These are phyloP conservation scores for Atethmia centrago DNA, from an alignment of 2,888 invertebrate species.

Conservation along the genomic window DNA sequence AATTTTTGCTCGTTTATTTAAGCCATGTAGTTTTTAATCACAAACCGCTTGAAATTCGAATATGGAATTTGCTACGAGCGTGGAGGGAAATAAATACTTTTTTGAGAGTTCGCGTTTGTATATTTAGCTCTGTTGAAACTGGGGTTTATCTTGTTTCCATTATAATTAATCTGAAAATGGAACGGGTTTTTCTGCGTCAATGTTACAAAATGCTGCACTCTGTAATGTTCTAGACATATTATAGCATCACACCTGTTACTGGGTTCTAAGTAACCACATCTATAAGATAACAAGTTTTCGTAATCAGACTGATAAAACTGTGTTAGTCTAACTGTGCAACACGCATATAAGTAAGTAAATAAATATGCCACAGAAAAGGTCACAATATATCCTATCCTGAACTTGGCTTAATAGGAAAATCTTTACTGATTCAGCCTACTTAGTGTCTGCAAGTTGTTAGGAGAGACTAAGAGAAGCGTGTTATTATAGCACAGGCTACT, in stretches of 20 bases:
- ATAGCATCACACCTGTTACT: too few relatives aligned
- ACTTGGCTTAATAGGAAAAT: background rate
- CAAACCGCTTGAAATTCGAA: background rate
- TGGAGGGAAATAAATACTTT: conserved; percentile 19
- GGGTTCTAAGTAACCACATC: background rate
- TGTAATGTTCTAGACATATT: background rate
- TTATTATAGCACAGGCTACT: conserved; percentile 21
- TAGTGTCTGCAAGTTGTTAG: conserved; percentile 17
- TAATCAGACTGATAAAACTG: background rate
- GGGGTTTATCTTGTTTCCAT: background rate
- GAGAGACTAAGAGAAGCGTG: conserved; percentile 8
- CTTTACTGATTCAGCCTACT: conserved; percentile 15
- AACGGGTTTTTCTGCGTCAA: background rate
- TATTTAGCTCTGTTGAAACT: conserved; percentile 1
- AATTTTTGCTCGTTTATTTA: conserved; percentile 46
- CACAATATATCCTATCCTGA: background rate
- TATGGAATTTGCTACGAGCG: conserved; percentile 6
- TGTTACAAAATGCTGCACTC: background rate
- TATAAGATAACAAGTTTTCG: background rate
- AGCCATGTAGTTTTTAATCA: conserved; percentile 7
- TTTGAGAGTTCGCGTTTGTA: background rate
- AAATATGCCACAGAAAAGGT: background rate
- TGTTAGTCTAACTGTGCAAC: background rate
- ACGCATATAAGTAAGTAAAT: background rate
- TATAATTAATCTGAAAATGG: conserved; percentile 12